phyloP scores from a whole-genome alignment of 2,797 vertebrate genomes.

The Parotocinclus haroldoi region DNA sequence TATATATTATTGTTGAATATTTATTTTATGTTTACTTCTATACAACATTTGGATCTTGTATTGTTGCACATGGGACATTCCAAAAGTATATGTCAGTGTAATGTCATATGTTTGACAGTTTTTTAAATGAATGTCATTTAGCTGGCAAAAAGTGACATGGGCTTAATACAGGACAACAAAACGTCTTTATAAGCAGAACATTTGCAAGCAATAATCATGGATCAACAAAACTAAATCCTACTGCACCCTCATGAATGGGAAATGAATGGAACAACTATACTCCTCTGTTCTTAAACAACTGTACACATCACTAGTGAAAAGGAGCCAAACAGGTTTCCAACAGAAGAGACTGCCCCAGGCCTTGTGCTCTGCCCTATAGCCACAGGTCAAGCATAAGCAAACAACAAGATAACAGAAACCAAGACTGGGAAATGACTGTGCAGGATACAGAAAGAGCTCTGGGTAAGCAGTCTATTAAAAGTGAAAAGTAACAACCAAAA shows the following conservation, averaged over 20 bases:
- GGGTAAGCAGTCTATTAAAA: conserved; percentile 4
- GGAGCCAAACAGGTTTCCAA: not conserved
- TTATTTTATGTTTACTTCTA: too few species aligned
- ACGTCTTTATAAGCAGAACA: not conserved
- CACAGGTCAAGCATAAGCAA: conserved; percentile 16
- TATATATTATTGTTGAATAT: too few species aligned
- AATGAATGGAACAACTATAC: not conserved
- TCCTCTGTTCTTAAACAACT: not conserved
- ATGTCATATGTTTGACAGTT: too few species aligned
- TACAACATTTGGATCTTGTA: too few species aligned
- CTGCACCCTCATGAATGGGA: not conserved
- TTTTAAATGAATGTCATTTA: too few species aligned
- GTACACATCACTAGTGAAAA: not conserved
- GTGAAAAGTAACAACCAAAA: not conserved
- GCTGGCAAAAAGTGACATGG: too few species aligned
- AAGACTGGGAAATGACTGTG: conserved; percentile 30
- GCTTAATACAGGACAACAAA: too few species aligned
- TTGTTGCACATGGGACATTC: too few species aligned
- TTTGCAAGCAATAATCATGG: not conserved
- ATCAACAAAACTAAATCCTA: conserved; percentile 1
- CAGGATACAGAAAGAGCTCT: not conserved
- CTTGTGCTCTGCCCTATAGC: not conserved
- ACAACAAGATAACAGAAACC: conserved; percentile 17
- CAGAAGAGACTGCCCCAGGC: conserved; percentile 6
- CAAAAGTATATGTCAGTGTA: too few species aligned